Base-by-base conservation (phyloP, 2,113 vertebrate genomes). In the Chaetops frenatus region DNA sequence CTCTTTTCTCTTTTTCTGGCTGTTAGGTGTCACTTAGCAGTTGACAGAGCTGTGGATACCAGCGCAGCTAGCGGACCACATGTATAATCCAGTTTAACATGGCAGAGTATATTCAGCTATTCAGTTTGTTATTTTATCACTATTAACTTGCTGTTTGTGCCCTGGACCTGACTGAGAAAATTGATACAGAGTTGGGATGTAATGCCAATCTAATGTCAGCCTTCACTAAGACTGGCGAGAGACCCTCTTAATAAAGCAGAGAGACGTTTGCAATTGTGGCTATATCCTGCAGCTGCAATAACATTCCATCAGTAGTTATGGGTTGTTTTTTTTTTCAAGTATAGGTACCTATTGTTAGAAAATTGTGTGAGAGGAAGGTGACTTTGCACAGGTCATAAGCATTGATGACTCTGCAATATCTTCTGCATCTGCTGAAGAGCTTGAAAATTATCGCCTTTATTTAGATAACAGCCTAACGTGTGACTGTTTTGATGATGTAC, bases 31-130 rank as follows among this genome's bases (percentile, higher is more conserved):
- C 56, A 19, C 36, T 44, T 47, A 74, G 54, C 33, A 24, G 33
- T 51, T 76, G 50, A 57, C 42, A 81, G 54, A 51, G 38, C 27
- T 40, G 35, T 71, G 53, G 24, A 42, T 79, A 28, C 61, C 23
- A n/a, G 11, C 33, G 45, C 31, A 73, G 21, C 35, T 27, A 19
- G 35, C 27, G 28, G 28, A 54, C 38, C 38, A 22, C 29, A 3
- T 0, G 0, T 36, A 54, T 18, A 19, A 6, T 69, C 12, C 22
- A 71, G 6, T 25, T 28, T 69, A 79, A 69, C 13, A 10, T 2
- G 7, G 21, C 35, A 65, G 62, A 45, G 9, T 33, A 17, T 73
- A 78, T 56, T 60, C 66, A 74, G 28, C 27, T 84, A 3, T 44
- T 62, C 22, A 24, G 5, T 72, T 66, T 67, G 16, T 36, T 72